Base-by-base conservation (phyloP, 1,140 invertebrate species). In the Steinernema khuongi region DNA sequence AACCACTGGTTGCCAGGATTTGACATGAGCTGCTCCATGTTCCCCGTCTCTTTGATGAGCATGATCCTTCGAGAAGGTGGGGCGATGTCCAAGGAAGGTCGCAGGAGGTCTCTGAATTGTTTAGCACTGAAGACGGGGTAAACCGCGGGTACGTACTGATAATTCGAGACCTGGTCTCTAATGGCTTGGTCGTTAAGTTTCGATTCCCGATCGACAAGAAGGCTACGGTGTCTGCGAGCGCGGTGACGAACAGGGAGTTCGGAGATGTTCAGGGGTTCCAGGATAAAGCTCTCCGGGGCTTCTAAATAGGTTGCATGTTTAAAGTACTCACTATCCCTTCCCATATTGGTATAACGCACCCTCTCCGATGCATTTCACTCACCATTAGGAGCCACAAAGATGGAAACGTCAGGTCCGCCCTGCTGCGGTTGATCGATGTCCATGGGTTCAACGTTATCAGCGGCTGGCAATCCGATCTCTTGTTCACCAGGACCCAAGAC, bases 161-260 rank as follows among this genome's bases (percentile, higher is more conserved):
- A 74, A 36, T 98, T 96, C 0, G 93, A 94, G 29, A 98, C 87
- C 85, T 99, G 96, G 31, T 94, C 90, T 85, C 97, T 98, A 94
- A 99, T 98, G 86, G 97, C 94, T 87, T 98, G 96, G 30, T 95
- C 94, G 19, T 93, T 94, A 85, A 99, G 97, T 86, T 96, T 96
- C 87, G 98, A 98, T 7, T 97, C 92, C 88, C 97, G 95, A 86
- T 99, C 96, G 7, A 99, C 94, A 82, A 98, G 94, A 11, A 97
- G 89, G 85, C 97, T 97, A 41, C 96, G 89, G 86, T 97, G 97
- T 19, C 32, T 67, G 33, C 72, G 26, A 18, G 26, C 22, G 29
- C 72, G 66, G 17, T 30, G 31, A 22, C 29, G 50, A n/a, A 22
- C 60, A 22, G 33, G 66, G 26, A 73, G 28, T 29, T 73, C 29